phyloP scores from a whole-genome alignment of 2,113 vertebrate genomes.

The Hippoglossus stenolepis region DNA sequence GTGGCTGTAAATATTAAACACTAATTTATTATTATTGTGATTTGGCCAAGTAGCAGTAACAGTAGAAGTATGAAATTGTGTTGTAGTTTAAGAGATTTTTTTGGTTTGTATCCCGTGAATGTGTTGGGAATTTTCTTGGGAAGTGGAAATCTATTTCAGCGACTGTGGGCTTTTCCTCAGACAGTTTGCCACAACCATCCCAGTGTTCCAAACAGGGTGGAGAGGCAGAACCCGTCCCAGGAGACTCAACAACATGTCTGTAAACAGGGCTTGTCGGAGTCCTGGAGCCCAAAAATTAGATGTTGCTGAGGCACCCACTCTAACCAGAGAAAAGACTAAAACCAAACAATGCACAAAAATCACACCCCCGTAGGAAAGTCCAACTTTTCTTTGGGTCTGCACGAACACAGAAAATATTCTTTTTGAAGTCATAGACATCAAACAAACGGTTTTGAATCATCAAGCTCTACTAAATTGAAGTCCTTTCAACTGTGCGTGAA shows the following conservation, averaged over 20 bases:
- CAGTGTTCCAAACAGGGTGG: background rate
- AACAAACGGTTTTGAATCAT: slow-evolving; percentile 41
- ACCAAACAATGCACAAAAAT: slow-evolving; percentile 39
- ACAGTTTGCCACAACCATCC: background rate
- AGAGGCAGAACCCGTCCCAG: background rate
- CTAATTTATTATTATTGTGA: background rate
- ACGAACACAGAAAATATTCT: slow-evolving; percentile 33
- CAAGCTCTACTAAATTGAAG: slow-evolving; percentile 6
- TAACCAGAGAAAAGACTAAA: slow-evolving; percentile 2
- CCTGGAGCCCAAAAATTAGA: slow-evolving; percentile 22
- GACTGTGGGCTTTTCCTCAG: background rate
- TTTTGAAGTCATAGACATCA: slow-evolving; percentile 51
- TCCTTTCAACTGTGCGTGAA: slow-evolving; percentile 41
- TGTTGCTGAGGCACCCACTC: slow-evolving; percentile 11
- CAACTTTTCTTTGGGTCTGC: background rate
- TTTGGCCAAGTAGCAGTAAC: background rate
- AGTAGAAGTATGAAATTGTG: background rate
- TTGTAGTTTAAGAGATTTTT: background rate
- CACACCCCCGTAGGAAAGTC: slow-evolving; percentile 2
- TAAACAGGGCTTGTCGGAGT: slow-evolving; percentile 16
- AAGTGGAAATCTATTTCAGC: background rate
- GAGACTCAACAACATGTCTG: slow-evolving; percentile 1
- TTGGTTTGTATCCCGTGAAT: background rate
- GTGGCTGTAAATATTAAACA: background rate
- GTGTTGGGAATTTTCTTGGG: background rate